Evolutionary conservation across 1,140 invertebrate species (phyloP).

Genomic region (Trachymyrmex septentrionalis): DNA sequence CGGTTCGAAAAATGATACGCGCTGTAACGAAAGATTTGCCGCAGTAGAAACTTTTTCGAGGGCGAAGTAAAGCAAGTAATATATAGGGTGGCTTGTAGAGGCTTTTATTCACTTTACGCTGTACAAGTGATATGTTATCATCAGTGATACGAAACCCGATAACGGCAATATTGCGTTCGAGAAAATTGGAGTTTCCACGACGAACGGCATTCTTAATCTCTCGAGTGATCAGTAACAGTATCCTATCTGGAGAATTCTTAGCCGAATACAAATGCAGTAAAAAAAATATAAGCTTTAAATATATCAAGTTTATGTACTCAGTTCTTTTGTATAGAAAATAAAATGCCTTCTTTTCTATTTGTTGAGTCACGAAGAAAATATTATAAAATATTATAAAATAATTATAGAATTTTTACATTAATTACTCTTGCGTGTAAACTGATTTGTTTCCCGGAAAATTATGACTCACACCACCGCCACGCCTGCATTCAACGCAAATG

Average conservation of each 20-base stretch:
- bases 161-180: constrained; percentile 43
- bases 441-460: constrained; percentile 17
- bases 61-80: constrained; percentile 38
- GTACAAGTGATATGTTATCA: constrained; percentile 53
- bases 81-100: constrained; percentile 28
- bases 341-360: not conserved
- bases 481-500: not conserved
- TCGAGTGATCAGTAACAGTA: constrained; percentile 17
- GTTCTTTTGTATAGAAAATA: constrained; percentile 8
- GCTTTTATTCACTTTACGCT: constrained; percentile 45
- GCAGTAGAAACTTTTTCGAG: constrained; percentile 34
- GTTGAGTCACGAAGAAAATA: not conserved
- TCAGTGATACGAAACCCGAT: constrained; percentile 50
- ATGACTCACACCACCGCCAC: not conserved
- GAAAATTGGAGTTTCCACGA: constrained; percentile 57
- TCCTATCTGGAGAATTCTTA: not conserved
- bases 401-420: not conserved
- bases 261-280: not conserved
- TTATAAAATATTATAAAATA: not conserved
- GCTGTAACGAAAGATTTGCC: constrained; percentile 39
- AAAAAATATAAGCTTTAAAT: not conserved
- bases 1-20: constrained; percentile 52
- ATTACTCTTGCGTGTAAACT: not conserved
- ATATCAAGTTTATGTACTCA: not conserved
- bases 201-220: constrained; percentile 36